Evolutionary conservation across 1,140 invertebrate genomes (phyloP), one percentile per base, ranked within the genome.

Genomic region (Brachionus paranguensis): DNA sequence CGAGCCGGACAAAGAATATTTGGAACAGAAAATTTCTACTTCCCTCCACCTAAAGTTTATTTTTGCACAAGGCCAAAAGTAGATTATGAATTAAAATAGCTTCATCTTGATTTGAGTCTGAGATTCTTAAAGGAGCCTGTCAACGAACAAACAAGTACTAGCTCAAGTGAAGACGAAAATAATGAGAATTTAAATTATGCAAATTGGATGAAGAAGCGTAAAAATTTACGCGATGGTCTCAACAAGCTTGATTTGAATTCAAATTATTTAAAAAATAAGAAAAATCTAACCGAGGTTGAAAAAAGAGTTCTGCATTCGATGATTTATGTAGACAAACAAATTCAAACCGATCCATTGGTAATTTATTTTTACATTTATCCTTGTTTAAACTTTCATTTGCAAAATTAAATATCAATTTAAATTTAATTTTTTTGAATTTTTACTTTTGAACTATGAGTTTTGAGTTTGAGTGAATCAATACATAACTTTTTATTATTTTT

Each of bases 201-300:
- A 37, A 20, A 60, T 37, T 43, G 29, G 78, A 64, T 81, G 53
- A 37, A 64, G 1, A 81, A 81, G 10, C 20, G 78, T n/a, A 60
- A 68, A 60, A 20, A 81, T 7, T 47, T 81, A 41, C 55, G 78
- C 12, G 41, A 24, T 47, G 53, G 53, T 11, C 53, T 81, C 11
- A 68, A 81, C 24, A 43, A 81, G 60, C n/a, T 81, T 2, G 53
- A 64, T 45, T 37, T 81, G 11, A 64, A 64, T 45, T 27, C 43
- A 45, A 50, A 81, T 20, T 81, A 64, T 64, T 47, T 81, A 29
- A 81, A 81, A 64, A 60, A 47, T 20, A 81, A 81, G 20, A 68
- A 60, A 81, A 33, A 81, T 81, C n/a, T 81, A 27, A 81, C 78
- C 53, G 78, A 81, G 12, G 27, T 68, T 43, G 78, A 81, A 60